A percentile compares a stretch with the other conserved stretches of the same genome.
Evolutionary conservation across 2,888 invertebrate species (phyloP).

Genomic region (Clusia tigrina): DNA sequence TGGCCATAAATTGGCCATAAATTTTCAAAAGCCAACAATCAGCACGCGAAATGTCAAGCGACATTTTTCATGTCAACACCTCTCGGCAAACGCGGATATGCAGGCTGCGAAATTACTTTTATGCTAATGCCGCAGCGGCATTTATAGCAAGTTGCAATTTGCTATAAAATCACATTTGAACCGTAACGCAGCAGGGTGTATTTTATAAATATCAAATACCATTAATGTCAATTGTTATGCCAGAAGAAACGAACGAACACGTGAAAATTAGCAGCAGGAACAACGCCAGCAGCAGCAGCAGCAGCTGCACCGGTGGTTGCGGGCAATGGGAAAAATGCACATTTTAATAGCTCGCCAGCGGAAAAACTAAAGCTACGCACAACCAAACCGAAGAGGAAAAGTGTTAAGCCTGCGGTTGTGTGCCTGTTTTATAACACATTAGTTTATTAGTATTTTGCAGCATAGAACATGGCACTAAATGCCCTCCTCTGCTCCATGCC

Average conservation of each 20-base stretch:
- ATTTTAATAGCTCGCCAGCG: background rate
- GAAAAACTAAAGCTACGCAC: too few species aligned
- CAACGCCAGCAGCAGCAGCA: background rate
- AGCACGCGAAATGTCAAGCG: slow-evolving; percentile 1
- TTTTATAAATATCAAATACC: background rate
- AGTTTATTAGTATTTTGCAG: slow-evolving; percentile 41
- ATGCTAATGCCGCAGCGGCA: background rate
- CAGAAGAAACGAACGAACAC: background rate
- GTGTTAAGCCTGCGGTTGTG: background rate
- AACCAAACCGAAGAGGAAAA: background rate
- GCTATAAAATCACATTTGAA: background rate
- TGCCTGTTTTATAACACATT: slow-evolving; percentile 26
- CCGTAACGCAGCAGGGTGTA: background rate
- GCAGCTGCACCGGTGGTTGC: background rate
- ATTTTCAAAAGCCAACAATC: background rate
- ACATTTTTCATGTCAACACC: background rate
- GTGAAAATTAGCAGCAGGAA: background rate
- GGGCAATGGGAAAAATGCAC: background rate
- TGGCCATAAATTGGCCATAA: background rate
- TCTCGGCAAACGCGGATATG: background rate
- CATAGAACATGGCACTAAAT: slow-evolving; percentile 40
- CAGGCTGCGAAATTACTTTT: background rate
- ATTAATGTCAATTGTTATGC: slow-evolving; percentile 1
- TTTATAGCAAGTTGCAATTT: background rate
- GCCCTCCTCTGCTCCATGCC: background rate